A percentile compares a stretch with the other conserved stretches of the same genome.
Evolutionary conservation across 2,888 invertebrate genomes (phyloP).

Genomic region (Trachelus troglodyta): DNA sequence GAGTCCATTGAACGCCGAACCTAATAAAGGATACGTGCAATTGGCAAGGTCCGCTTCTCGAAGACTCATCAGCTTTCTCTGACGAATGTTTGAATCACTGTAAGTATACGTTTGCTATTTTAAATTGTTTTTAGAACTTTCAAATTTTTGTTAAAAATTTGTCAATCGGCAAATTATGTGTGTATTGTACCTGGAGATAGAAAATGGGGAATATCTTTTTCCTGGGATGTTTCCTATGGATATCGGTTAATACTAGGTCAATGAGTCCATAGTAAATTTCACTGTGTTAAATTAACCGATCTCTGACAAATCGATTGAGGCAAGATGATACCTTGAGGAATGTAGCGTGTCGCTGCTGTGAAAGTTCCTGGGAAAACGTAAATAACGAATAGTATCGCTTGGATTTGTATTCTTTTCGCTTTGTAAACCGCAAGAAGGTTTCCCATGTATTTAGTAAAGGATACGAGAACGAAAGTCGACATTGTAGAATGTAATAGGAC

Average conservation of each 20-base stretch:
- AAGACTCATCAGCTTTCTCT: not conserved
- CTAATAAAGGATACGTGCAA: not conserved
- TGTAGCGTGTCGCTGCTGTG: constrained; percentile 49
- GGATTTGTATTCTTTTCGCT: constrained; percentile 9
- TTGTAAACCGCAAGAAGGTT: not conserved
- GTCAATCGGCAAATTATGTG: not conserved
- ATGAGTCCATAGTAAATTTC: constrained; percentile 37
- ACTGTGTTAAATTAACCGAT: constrained; percentile 57
- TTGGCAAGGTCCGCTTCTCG: not conserved
- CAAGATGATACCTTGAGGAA: constrained; percentile 50
- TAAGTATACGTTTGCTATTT: not conserved
- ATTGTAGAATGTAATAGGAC: not conserved
- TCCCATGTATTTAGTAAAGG: not conserved
- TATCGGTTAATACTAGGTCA: not conserved
- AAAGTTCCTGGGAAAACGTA: constrained; percentile 41
- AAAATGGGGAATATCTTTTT: not conserved
- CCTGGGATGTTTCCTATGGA: not conserved
- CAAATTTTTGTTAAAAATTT: not conserved
- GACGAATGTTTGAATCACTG: not conserved
- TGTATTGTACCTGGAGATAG: not conserved
- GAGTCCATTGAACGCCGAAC: not conserved
- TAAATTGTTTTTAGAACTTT: not conserved
- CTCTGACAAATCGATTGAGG: constrained; percentile 54
- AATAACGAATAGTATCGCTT: not conserved
- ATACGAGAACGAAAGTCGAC: not conserved